Evolutionary conservation across 1,140 invertebrate genomes (phyloP), one percentile per base, ranked within the genome.

Genomic region (Micrasema longulum): DNA sequence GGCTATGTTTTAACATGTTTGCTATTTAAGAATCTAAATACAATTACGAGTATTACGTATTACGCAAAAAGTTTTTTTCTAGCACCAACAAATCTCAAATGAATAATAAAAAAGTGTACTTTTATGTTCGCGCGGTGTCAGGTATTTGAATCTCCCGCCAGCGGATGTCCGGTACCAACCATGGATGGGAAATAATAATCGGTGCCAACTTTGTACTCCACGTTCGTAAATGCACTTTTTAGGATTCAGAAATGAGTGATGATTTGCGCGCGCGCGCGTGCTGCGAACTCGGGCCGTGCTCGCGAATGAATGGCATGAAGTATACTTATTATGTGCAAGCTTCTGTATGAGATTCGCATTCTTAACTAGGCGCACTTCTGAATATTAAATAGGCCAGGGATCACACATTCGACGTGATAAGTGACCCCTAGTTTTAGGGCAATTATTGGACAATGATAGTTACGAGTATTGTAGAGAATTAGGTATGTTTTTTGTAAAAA

Each of bases 181-280:
- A 31, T 31, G 26, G 26, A 31, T 31, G 26, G 26, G 26, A 31
- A 31, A 31, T 31, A 4, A 31, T 31, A 31, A 7, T 31, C 7
- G 26, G 18, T 20, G 18, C 50, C 14, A n/a, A 14, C 20, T 36
- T 55, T n/a, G 52, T 43, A 41, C 16, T 18, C 41, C 60, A 47
- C 60, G 60, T 64, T 64, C 60, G 60, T 23, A 26, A 64, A 47
- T 45, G 41, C 60, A 64, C 60, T 64, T 64, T 63, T 63, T 16
- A 16, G 43, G 23, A n/a, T 64, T 64, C 43, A 16, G 43, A 64
- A 22, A 47, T 12, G 26, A 64, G 22, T 22, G 36, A 60, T 60
- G 55, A 35, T 35, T 14, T 31, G 16, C 60, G 22, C 43, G 60
- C 60, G 60, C 60, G 60, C 41, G 60, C n/a, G 60, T 35, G 60